Evolutionary conservation across 2,888 invertebrate genomes (phyloP).

Genomic region (Phyllotreta striolata): DNA sequence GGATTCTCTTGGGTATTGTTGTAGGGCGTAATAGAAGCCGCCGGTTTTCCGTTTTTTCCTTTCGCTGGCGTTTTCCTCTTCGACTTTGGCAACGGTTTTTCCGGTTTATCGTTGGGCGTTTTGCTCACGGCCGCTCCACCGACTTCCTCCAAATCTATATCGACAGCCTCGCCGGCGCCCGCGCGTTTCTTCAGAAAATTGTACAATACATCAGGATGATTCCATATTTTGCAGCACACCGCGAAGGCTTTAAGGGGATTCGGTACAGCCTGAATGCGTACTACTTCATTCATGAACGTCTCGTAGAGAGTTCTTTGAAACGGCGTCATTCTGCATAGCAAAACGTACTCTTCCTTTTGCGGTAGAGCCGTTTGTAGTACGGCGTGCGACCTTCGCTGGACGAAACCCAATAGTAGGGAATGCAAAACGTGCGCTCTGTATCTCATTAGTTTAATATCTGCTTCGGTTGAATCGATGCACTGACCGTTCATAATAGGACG

Average conservation of each 20-base stretch:
- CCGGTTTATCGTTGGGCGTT: conserved; percentile 48
- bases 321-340: conserved; percentile 85
- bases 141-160: conserved; percentile 83
- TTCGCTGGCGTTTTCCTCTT: conserved; percentile 60
- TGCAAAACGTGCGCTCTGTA: conserved; percentile 96
- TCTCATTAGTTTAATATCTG: conserved; percentile 92
- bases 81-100: conserved; percentile 54
- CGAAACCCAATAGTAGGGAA: conserved; percentile 90
- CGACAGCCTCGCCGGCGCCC: conserved; percentile 75
- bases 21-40: conserved; percentile 65
- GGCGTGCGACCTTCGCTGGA: conserved; percentile 93
- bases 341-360: conserved; percentile 93
- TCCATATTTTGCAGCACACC: conserved; percentile 98
- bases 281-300: conserved; percentile 92
- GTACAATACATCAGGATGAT: conserved; percentile 91
- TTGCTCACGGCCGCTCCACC: conserved; percentile 59
- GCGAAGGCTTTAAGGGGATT: conserved; percentile 98
- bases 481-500: conserved; percentile 98
- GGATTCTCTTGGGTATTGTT: conserved; percentile 47
- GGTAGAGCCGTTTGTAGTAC: conserved; percentile 93
- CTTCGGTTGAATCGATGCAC: conserved; percentile 95
- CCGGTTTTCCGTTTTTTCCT: conserved; percentile 62
- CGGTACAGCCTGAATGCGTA: conserved; percentile 83
- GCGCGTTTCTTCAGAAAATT: conserved; percentile 85
- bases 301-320: conserved; percentile 92